A percentile compares a stretch with the other conserved stretches of the same genome.
Evolutionary conservation across 2,888 invertebrate species (phyloP).

Genomic region (Synanthedon formicaeformis): DNA sequence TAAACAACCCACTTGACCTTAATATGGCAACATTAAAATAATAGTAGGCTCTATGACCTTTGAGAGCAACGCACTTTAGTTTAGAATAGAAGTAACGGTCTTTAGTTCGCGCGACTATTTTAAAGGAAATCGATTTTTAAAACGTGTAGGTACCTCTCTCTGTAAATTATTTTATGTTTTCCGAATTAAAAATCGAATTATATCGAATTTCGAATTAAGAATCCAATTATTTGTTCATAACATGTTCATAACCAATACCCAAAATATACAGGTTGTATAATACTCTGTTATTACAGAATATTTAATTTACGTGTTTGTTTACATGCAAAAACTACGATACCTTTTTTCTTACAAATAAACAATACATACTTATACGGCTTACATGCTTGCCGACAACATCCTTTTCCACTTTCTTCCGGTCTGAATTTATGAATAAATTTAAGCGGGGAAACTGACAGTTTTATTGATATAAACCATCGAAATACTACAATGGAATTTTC

Average conservation of each 20-base stretch:
- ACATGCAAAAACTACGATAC: neutral
- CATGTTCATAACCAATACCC: too few relatives aligned
- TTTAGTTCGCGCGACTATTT: conserved; percentile 21
- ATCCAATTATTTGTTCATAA: too few relatives aligned
- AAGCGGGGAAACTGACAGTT: conserved; percentile 3
- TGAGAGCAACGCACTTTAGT: conserved; percentile 47
- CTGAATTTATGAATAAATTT: conserved; percentile 29
- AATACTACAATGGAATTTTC: too few relatives aligned
- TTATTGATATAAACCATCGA: conserved; percentile 2
- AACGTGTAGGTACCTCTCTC: neutral
- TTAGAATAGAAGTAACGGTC: conserved; percentile 40
- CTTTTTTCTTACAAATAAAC: neutral
- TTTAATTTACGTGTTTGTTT: neutral
- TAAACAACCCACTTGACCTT: conserved; percentile 36
- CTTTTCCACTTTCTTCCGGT: conserved; percentile 9
- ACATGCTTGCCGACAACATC: conserved; percentile 23
- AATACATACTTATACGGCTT: conserved; percentile 21
- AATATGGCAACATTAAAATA: conserved; percentile 23
- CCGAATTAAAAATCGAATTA: neutral
- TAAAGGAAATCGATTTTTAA: conserved; percentile 22
- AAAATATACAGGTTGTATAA: too few relatives aligned
- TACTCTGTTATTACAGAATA: too few relatives aligned
- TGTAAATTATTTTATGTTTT: neutral
- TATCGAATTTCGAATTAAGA: too few relatives aligned
- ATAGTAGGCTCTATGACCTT: conserved; percentile 18